Evolutionary conservation across 1,140 invertebrate species (phyloP).

Genomic region (Caerostris extrusa): DNA sequence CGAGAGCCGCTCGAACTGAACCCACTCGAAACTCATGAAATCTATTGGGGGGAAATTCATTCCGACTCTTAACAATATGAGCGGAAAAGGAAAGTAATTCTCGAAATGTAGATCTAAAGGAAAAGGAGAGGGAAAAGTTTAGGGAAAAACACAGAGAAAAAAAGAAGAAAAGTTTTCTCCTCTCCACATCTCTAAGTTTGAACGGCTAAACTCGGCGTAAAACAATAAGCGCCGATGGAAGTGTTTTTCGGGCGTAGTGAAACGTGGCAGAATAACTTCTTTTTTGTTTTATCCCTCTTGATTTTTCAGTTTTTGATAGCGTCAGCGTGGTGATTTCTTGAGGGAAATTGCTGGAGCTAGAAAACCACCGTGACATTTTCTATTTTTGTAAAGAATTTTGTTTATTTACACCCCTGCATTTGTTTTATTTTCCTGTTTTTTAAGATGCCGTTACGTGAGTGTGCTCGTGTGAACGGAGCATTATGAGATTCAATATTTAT

Average conservation of each 20-base stretch:
- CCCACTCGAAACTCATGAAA: conserved; percentile 57
- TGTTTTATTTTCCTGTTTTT: neutral
- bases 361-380: conserved; percentile 66
- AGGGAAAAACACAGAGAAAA: neutral
- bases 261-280: conserved; percentile 61
- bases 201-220: conserved; percentile 73
- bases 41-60: conserved; percentile 68
- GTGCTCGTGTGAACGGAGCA: conserved; percentile 1
- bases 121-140: too few species aligned
- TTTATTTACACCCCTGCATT: neutral
- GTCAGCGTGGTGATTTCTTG: conserved; percentile 62
- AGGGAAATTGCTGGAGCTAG: conserved; percentile 63
- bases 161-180: conserved; percentile 56
- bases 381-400: conserved; percentile 48
- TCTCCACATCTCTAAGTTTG: conserved; percentile 60
- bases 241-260: conserved; percentile 65
- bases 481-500: conserved; percentile 21
- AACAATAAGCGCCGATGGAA: conserved; percentile 73
- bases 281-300: neutral
- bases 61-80: conserved; percentile 54
- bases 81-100: conserved; percentile 72
- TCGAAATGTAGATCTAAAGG: conserved; percentile 71
- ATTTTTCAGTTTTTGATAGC: conserved; percentile 64
- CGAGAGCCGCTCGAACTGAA: too few species aligned
- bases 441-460: neutral